Percentiles rank a stretch among this genome's conserved stretches.
Evolutionary conservation across 1,140 invertebrate genomes (phyloP).

Genomic region (Cydia amplana): DNA sequence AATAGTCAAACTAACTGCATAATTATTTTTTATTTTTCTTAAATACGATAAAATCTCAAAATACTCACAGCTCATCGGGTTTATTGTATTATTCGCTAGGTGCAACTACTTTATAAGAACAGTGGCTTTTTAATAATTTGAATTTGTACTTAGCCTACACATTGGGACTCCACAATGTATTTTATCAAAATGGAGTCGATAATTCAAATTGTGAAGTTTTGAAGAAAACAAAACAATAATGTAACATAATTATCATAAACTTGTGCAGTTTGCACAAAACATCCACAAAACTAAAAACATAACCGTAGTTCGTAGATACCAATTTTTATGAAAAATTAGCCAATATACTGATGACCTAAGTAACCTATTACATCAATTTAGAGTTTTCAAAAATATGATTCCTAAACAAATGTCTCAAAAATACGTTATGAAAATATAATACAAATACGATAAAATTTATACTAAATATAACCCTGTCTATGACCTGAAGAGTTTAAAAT

Average conservation of each 20-base stretch:
- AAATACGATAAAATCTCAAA: conserved; percentile 80
- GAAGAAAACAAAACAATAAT: conserved; percentile 36
- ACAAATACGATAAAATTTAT: conserved; percentile 79
- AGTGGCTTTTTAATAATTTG: conserved; percentile 79
- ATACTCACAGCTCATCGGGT: conserved; percentile 79
- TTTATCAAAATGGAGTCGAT: conserved; percentile 55
- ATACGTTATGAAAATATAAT: conserved; percentile 79
- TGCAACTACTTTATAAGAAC: conserved; percentile 79
- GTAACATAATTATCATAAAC: not conserved
- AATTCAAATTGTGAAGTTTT: conserved; percentile 56
- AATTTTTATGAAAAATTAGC: conserved; percentile 41
- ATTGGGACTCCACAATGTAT: conserved; percentile 65
- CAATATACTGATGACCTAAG: conserved; percentile 69
- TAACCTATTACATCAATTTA: conserved; percentile 71
- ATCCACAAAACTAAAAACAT: conserved; percentile 25
- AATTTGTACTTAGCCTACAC: conserved; percentile 79
- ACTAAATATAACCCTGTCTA: conserved; percentile 80
- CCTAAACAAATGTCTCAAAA: conserved; percentile 79
- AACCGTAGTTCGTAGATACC: conserved; percentile 19
- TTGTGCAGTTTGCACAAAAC: conserved; percentile 27
- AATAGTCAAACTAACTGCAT: conserved; percentile 70
- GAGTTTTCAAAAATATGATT: conserved; percentile 78
- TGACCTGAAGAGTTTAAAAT: conserved; percentile 77
- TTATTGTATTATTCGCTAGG: conserved; percentile 79
- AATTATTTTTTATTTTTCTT: conserved; percentile 68